Conservation (phyloP, 1,140 invertebrate species). For the Stratiolaelaps scimitus region DNA sequence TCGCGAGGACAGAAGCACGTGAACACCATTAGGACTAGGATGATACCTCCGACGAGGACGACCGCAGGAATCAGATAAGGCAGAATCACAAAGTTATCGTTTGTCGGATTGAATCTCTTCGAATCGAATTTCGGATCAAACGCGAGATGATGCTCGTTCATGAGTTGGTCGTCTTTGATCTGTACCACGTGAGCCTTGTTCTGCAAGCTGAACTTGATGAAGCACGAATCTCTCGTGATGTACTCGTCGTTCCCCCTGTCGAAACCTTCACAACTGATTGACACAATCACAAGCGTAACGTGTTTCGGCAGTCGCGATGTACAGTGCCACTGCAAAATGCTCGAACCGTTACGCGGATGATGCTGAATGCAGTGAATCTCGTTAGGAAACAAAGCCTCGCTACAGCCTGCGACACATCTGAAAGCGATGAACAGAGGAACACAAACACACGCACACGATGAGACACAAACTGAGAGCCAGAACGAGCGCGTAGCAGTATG, state of each 20-base stretch:
- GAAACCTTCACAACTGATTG: neutral
- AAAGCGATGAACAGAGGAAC: too few species aligned
- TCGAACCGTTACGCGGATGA: neutral
- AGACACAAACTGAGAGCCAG: too few species aligned
- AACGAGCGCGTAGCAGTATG: too few species aligned
- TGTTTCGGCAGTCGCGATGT: neutral
- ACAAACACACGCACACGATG: too few species aligned
- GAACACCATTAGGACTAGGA: conserved; percentile 15
- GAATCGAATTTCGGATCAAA: neutral
- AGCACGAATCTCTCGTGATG: neutral
- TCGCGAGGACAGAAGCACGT: conserved; percentile 16
- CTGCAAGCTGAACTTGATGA: neutral
- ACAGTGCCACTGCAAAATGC: neutral
- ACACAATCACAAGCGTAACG: neutral
- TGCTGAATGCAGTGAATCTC: neutral
- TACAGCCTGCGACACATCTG: conserved; percentile 17
- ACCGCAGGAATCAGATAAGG: conserved; percentile 2
- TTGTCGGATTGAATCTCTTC: neutral
- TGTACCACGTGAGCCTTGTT: neutral
- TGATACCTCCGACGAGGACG: neutral
- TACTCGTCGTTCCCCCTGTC: neutral
- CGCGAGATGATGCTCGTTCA: neutral
- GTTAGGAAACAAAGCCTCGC: neutral
- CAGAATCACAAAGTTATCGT: conserved; percentile 22
- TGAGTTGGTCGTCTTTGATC: neutral